Evolutionary conservation across 2,888 invertebrate species (phyloP).

Genomic region (Campopleginae sp.): DNA sequence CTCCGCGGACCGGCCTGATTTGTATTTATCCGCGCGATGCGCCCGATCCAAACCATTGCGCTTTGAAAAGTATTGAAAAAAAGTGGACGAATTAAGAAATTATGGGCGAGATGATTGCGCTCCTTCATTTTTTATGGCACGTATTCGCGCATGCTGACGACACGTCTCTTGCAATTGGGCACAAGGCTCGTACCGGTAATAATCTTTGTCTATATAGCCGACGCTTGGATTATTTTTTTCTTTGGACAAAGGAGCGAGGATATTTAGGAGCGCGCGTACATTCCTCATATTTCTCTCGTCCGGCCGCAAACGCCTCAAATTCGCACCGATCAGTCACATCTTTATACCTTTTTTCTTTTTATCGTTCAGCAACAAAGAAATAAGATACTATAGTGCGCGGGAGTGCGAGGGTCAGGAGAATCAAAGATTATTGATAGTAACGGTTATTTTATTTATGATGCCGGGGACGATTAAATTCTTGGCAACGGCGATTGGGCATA

Average conservation of each 20-base stretch:
- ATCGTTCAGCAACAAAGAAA: not conserved
- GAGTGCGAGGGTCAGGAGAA: not conserved
- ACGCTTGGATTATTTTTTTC: slow-evolving; percentile 6
- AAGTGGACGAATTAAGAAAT: not conserved
- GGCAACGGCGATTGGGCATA: slow-evolving; percentile 61
- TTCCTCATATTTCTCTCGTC: not conserved
- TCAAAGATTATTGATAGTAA: slow-evolving; percentile 60
- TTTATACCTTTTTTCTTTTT: not conserved
- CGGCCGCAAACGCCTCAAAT: too few species aligned
- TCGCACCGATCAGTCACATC: too few species aligned
- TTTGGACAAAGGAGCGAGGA: slow-evolving; percentile 14
- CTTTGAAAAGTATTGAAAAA: not conserved
- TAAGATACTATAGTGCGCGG: not conserved
- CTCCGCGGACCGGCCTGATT: slow-evolving; percentile 34
- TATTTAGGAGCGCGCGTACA: not conserved
- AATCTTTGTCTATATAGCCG: slow-evolving; percentile 10
- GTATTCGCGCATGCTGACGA: not conserved
- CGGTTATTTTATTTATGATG: slow-evolving; percentile 45
- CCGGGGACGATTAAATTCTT: slow-evolving; percentile 63
- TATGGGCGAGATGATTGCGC: not conserved
- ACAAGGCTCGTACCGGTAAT: slow-evolving; percentile 45
- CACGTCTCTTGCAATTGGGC: slow-evolving; percentile 30
- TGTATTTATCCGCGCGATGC: too few species aligned
- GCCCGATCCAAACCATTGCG: too few species aligned
- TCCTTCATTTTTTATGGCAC: slow-evolving; percentile 6